These are phyloP conservation scores for Elephas maximus DNA, from an alignment of 2,113 vertebrate species.

Conservation along the genomic window DNA sequence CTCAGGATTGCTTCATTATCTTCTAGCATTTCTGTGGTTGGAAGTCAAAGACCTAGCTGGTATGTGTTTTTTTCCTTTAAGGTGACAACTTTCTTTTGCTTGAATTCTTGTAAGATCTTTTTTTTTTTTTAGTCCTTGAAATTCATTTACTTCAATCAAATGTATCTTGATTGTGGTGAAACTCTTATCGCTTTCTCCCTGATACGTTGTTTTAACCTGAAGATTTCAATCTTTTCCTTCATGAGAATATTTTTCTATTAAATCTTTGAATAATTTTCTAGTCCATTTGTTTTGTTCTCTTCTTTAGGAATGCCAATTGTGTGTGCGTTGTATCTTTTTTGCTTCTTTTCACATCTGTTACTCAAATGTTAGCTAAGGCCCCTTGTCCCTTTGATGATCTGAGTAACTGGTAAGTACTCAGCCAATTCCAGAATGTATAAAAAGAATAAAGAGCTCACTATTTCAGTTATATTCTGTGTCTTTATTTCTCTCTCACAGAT, in stretches of 20 bases:
- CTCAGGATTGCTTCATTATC: neutral
- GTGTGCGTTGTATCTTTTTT: neutral
- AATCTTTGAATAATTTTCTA: neutral
- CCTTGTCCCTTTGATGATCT: neutral
- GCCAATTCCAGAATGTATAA: neutral
- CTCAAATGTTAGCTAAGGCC: neutral
- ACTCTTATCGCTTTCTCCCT: neutral
- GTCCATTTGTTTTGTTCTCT: neutral
- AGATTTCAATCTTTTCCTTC: constrained; percentile 14
- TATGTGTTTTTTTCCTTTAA: neutral
- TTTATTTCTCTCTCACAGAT: neutral
- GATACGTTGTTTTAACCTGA: neutral
- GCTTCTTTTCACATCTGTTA: neutral
- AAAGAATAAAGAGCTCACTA: neutral
- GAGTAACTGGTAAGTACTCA: neutral
- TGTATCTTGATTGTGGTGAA: neutral
- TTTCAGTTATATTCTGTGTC: neutral
- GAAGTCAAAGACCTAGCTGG: neutral
- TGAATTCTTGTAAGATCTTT: neutral
- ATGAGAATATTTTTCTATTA: neutral
- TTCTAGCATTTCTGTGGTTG: neutral
- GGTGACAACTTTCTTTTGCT: neutral
- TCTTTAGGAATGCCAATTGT: neutral
- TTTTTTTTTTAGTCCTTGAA: neutral
- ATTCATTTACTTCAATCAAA: neutral